Percentiles rank a stretch among this genome's conserved stretches.
These are phyloP conservation scores for Meganola albula DNA, from an alignment of 2,888 invertebrate species.

Conservation along the genomic window DNA sequence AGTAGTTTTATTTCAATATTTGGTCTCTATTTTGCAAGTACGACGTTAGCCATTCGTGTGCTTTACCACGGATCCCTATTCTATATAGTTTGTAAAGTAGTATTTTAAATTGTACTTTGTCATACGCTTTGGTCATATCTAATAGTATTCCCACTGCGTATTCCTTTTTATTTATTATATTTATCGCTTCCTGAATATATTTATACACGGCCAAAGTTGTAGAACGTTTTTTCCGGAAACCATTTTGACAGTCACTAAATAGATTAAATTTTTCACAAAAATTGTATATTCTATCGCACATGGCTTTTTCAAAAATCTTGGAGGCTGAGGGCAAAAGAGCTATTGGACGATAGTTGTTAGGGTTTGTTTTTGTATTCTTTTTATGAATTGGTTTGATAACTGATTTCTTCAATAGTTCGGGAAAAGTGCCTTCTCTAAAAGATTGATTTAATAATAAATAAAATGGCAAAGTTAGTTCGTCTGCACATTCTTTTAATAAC, in stretches of 20 bases:
- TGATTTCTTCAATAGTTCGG: constrained; percentile 12
- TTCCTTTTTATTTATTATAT: constrained; percentile 10
- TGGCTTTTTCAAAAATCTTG: constrained; percentile 10
- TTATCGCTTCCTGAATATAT: constrained; percentile 8
- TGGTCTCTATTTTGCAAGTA: constrained; percentile 13
- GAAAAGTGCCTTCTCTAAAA: constrained; percentile 8
- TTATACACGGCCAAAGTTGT: constrained; percentile 13
- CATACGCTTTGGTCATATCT: constrained; percentile 25
- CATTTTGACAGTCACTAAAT: constrained; percentile 8
- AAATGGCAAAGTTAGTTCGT: constrained; percentile 3
- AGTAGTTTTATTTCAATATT: constrained; percentile 12
- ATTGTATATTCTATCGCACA: constrained; percentile 6
- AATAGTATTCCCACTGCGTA: constrained; percentile 18
- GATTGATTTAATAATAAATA: constrained; percentile 12
- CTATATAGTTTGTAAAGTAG: constrained; percentile 12
- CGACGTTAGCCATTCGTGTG: constrained; percentile 14
- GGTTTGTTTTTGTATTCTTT: constrained; percentile 7
- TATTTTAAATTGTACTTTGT: constrained; percentile 14
- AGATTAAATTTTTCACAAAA: constrained; percentile 10
- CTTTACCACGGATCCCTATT: constrained; percentile 15
- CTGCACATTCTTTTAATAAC: constrained; percentile 9
- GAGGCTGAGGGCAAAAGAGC: constrained; percentile 8
- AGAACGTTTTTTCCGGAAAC: constrained; percentile 11
- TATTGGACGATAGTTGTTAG: constrained; percentile 4
- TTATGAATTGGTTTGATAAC: constrained; percentile 14